Evolutionary conservation across 2,113 vertebrate genomes (phyloP).

Genomic region (Stictonetta naevosa): DNA sequence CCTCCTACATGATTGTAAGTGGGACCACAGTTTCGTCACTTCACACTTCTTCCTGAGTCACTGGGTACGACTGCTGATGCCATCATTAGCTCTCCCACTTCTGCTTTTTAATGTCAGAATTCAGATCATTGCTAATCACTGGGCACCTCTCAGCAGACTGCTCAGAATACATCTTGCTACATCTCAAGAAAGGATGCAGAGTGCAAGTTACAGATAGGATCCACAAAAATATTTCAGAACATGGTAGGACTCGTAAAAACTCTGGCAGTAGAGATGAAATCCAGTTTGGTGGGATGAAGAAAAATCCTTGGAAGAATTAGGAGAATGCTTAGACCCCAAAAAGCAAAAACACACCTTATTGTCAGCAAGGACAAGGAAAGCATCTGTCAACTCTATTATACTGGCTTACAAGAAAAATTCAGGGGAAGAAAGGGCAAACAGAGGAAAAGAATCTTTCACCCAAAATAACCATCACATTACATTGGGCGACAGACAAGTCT

Average conservation of each 20-base stretch:
- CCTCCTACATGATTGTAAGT: neutral
- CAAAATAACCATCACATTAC: neutral
- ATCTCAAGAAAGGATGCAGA: neutral
- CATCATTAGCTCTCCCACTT: rapidly evolving
- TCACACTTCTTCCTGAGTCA: rapidly evolving
- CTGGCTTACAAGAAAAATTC: neutral
- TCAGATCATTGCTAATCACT: neutral
- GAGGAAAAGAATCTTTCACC: neutral
- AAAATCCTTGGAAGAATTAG: neutral
- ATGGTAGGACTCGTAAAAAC: neutral
- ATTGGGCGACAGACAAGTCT: neutral
- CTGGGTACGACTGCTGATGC: rapidly evolving
- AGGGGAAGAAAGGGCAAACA: neutral
- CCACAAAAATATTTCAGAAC: neutral
- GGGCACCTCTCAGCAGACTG: neutral
- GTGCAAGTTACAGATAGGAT: neutral
- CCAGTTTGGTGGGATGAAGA: neutral
- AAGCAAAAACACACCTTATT: neutral
- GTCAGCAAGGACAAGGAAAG: neutral
- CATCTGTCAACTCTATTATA: neutral
- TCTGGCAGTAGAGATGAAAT: neutral
- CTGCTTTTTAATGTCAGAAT: neutral
- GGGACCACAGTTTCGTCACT: neutral
- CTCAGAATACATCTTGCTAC: neutral
- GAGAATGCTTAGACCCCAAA: neutral